Conservation (phyloP, 2,797 vertebrate species). For the Arctocebus calabarensis region DNA sequence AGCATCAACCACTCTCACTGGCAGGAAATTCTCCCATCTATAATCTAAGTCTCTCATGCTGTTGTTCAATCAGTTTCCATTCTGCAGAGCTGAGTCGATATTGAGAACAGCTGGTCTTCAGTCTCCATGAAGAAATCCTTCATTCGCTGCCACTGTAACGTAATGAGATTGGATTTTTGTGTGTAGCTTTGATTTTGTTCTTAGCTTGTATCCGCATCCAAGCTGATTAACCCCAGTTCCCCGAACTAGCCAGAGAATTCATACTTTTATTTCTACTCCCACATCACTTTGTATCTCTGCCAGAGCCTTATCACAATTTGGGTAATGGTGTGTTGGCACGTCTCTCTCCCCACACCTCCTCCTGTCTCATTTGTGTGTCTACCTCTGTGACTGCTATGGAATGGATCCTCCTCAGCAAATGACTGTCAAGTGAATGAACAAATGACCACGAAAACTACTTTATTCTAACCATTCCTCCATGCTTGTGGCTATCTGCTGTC, state of each 20-base stretch:
- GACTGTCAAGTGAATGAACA: neutral
- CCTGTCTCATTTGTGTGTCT: constrained; percentile 44
- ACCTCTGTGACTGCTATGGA: neutral
- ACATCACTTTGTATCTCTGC: neutral
- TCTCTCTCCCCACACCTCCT: neutral
- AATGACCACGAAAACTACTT: constrained; percentile 14
- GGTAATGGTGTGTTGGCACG: neutral
- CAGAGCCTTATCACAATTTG: constrained; percentile 9
- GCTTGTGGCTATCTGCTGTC: neutral
- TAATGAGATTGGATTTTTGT: constrained; percentile 67
- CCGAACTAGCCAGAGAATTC: constrained; percentile 22
- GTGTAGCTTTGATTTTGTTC: constrained; percentile 61
- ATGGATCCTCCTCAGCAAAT: constrained; percentile 25
- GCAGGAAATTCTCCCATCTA: constrained; percentile 61
- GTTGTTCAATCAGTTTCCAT: constrained; percentile 68
- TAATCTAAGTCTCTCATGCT: constrained; percentile 68
- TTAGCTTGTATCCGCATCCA: constrained; percentile 43
- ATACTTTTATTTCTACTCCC: neutral
- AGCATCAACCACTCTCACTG: constrained; percentile 63
- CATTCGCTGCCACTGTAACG: constrained; percentile 61
- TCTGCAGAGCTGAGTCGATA: constrained; percentile 59
- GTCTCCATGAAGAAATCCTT: constrained; percentile 69
- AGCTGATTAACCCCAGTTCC: constrained; percentile 58
- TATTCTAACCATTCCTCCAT: constrained; percentile 20
- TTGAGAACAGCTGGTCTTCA: constrained; percentile 67